phyloP scores from a whole-genome alignment of 2,797 vertebrate species.

The Halcyon chelicuti region DNA sequence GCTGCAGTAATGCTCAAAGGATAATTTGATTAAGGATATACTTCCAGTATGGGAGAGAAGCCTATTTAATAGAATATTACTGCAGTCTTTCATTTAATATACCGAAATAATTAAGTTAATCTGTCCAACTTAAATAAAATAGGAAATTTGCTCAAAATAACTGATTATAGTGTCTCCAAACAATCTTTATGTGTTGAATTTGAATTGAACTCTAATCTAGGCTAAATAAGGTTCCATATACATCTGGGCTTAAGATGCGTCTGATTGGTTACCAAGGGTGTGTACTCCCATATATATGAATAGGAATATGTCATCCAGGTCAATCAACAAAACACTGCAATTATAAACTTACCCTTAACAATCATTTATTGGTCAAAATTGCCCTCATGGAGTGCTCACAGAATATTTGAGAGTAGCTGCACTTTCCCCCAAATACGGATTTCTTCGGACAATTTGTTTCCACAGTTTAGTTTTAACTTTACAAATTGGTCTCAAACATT shows the following conservation, averaged over 20 bases:
- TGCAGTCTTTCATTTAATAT: constrained; percentile 37
- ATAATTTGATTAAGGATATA: background rate
- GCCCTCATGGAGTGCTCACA: background rate
- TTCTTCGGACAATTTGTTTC: background rate
- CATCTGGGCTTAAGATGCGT: background rate
- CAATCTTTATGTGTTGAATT: background rate
- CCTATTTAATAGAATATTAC: constrained; percentile 17
- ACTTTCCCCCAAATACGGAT: background rate
- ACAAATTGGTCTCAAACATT: background rate
- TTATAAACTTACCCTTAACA: background rate
- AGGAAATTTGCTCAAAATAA: background rate
- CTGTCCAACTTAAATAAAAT: constrained; percentile 26
- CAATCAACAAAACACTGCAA: background rate
- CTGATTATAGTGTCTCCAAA: background rate
- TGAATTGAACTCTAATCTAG: background rate
- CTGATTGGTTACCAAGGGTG: background rate
- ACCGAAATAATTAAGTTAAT: background rate
- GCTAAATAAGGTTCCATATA: background rate
- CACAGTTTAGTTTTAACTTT: background rate
- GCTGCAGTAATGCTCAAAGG: background rate
- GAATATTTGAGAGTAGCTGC: background rate
- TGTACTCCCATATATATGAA: background rate
- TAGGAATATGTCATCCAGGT: no score
- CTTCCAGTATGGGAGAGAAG: background rate
- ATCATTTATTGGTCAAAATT: background rate